Percentiles rank a stretch among this genome's conserved stretches.
Conservation (phyloP, 2,888 invertebrate species). For the Molorchus minor region DNA sequence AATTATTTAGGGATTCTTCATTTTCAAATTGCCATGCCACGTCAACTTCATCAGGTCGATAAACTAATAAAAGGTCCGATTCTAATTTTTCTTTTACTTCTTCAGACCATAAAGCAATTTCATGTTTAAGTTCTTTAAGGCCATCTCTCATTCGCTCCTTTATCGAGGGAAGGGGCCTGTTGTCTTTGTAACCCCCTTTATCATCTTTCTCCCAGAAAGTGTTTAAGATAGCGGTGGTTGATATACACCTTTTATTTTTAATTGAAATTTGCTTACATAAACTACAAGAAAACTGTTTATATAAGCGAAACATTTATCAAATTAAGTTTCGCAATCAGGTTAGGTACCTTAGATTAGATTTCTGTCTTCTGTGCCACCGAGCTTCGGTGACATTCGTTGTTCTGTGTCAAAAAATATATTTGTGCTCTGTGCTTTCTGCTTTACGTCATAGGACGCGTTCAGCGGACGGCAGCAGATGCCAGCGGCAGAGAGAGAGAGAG, state of each 20-base stretch:
- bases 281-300: constrained; percentile 15
- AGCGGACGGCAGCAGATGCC: too few relatives aligned
- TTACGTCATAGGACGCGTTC: too few relatives aligned
- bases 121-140: constrained; percentile 71
- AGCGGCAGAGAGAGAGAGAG: too few relatives aligned
- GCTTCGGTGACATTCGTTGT: too few relatives aligned
- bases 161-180: constrained; percentile 60
- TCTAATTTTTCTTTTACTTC: constrained; percentile 67
- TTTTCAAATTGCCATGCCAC: constrained; percentile 76
- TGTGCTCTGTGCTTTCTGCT: too few relatives aligned
- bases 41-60: constrained; percentile 70
- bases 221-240: constrained; percentile 47
- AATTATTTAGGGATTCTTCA: constrained; percentile 71
- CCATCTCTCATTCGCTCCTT: constrained; percentile 71
- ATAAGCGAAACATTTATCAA: constrained; percentile 27
- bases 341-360: neutral
- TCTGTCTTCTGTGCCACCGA: too few relatives aligned
- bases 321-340: neutral
- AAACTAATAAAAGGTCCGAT: constrained; percentile 55
- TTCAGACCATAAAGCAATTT: constrained; percentile 71
- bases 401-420: too few relatives aligned
- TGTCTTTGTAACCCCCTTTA: constrained; percentile 69
- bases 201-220: constrained; percentile 69
- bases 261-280: constrained; percentile 24
- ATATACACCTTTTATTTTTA: constrained; percentile 39